Evolutionary conservation across 2,113 vertebrate genomes (phyloP).

Genomic region (Microcebus jonahi): DNA sequence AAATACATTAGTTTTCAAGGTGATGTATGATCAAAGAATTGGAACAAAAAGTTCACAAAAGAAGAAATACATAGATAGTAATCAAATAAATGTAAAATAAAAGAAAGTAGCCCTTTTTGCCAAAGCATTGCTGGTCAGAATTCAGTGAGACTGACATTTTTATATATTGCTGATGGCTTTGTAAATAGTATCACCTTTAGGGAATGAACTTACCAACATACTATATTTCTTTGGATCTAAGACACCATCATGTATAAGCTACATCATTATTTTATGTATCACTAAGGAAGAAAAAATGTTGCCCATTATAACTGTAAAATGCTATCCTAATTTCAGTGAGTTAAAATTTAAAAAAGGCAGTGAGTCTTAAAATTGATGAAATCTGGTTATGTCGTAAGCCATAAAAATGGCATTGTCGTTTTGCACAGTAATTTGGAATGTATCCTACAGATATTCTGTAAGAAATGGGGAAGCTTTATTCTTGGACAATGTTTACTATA

Average conservation of each 20-base stretch:
- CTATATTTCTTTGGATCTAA: not conserved
- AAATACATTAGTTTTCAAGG: not conserved
- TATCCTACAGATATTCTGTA: not conserved
- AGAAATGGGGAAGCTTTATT: not conserved
- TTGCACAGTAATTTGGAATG: not conserved
- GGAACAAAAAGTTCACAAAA: constrained; percentile 24
- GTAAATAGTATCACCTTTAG: not conserved
- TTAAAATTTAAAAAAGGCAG: not conserved
- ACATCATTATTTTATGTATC: not conserved
- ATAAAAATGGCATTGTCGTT: not conserved
- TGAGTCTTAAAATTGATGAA: constrained; percentile 13
- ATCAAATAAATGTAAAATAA: not conserved
- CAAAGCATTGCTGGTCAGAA: not conserved
- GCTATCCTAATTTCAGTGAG: constrained; percentile 5
- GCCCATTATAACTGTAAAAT: not conserved
- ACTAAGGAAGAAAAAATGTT: not conserved
- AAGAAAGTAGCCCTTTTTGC: not conserved
- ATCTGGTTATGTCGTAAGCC: not conserved
- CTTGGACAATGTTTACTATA: not conserved
- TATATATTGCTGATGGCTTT: not conserved
- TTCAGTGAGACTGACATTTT: not conserved
- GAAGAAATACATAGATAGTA: not conserved
- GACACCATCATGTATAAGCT: not conserved
- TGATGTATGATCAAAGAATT: not conserved
- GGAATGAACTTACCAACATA: not conserved